Conservation (phyloP, 2,797 vertebrate species). For the Pyrocephalus nanus region DNA sequence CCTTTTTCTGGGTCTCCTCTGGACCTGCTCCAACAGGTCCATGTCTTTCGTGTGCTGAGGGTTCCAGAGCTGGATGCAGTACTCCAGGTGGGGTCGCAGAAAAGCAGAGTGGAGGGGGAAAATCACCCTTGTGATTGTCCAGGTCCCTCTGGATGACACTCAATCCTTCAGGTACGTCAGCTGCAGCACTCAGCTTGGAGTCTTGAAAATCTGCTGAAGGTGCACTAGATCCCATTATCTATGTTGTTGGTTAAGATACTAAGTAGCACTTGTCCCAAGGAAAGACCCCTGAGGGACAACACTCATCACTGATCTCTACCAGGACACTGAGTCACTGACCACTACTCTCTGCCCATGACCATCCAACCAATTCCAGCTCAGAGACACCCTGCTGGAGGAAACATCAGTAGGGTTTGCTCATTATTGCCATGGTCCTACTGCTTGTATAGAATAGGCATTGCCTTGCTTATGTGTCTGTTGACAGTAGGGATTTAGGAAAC, state of each 20-base stretch:
- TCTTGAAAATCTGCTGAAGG: background rate
- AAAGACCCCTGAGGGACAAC: background rate
- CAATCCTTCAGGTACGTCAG: background rate
- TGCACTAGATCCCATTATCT: background rate
- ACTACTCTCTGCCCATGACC: background rate
- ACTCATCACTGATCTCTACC: background rate
- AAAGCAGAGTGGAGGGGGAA: background rate
- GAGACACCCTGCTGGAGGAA: background rate
- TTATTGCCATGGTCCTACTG: background rate
- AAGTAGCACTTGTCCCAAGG: background rate
- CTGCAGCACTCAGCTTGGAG: background rate
- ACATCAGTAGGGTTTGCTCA: background rate
- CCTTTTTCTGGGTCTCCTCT: background rate
- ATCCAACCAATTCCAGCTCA: background rate
- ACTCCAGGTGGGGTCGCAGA: background rate
- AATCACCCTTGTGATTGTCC: background rate
- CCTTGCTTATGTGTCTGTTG: background rate
- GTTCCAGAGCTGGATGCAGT: background rate
- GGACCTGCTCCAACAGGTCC: background rate
- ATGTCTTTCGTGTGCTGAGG: background rate
- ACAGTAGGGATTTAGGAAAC: background rate
- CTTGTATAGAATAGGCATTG: background rate
- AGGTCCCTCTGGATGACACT: background rate
- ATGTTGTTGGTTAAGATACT: background rate
- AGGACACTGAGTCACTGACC: background rate